Evolutionary conservation across 2,113 vertebrate species (phyloP).

Genomic region (Picathartes gymnocephalus): DNA sequence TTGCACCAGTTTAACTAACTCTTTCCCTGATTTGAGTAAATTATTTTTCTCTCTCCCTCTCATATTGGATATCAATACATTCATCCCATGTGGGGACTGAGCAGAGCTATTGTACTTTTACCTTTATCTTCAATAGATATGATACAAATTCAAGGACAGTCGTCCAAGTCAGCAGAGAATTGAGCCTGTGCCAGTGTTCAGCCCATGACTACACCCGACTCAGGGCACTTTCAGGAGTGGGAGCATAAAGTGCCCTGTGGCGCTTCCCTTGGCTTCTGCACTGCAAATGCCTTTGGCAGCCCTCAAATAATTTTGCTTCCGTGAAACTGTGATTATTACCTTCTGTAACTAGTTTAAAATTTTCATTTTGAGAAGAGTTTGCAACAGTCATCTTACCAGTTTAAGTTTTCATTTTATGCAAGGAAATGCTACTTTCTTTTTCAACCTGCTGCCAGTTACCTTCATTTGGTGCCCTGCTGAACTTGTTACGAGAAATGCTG

Average conservation of each 20-base stretch:
- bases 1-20: neutral
- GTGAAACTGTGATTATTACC: neutral
- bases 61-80: neutral
- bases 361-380: neutral
- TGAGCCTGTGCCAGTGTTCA: neutral
- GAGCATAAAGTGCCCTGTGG: neutral
- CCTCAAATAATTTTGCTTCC: neutral
- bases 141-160: neutral
- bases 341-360: neutral
- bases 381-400: neutral
- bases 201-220: neutral
- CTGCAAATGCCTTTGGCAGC: neutral
- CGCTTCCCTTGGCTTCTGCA: neutral
- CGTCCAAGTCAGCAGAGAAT: fast-evolving
- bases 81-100: neutral
- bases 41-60: neutral
- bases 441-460: neutral
- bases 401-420: neutral
- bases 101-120: neutral
- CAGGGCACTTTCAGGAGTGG: neutral
- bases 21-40: neutral
- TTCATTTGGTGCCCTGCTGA: neutral
- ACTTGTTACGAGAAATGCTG: neutral
- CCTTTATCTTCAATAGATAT: neutral
- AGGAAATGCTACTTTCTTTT: neutral